Base-by-base conservation (phyloP, 2,797 vertebrate species). In the Tamandua tetradactyla region DNA sequence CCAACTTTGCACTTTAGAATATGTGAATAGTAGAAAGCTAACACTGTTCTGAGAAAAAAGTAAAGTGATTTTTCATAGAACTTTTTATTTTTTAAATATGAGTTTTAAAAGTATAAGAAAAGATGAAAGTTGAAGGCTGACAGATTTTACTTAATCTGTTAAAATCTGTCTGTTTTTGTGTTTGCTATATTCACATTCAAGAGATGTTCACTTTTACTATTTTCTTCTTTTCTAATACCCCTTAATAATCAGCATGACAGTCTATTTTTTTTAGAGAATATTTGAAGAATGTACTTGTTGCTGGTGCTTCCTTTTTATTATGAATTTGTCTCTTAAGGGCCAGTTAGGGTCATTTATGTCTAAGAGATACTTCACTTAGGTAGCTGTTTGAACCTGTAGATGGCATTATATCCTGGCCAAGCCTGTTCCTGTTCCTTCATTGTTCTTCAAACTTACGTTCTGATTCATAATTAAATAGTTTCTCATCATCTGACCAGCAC, bases 31-130 rank as follows among this genome's bases (percentile, higher is more conserved):
- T 42, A 87, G 61, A 81, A 93, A 64, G 52, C 69, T 87, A 14
- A 52, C 30, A 6, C 22, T 49, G 74, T 32, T 68, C 71, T 68
- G 47, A 94, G 87, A n/a, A 40, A 74, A 84, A 40, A 40, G 61
- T 40, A 25, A 85, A 64, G 17, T 42, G 78, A 75, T 52, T 62
- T 74, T 47, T 71, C 20, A 23, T 15, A 44, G 78, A 52, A 83
- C 75, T 95, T 55, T 62, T 55, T 62, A 81, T 89, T 59, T 49
- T 85, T 88, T 68, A 87, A 32, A 20, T 90, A 57, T 92, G 61
- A 90, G 55, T 47, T 47, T 59, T n/a, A 49, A 95, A 80, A 79
- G 20, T 11, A 0, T 68, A 47, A 94, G 76, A 71, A 89, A 68
- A 62, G 37, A 57, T 44, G 49, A 69, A 9, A 90, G 69, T 44